These are phyloP conservation scores for Macquaria australasica DNA, from an alignment of 2,113 vertebrate genomes.

Conservation along the genomic window DNA sequence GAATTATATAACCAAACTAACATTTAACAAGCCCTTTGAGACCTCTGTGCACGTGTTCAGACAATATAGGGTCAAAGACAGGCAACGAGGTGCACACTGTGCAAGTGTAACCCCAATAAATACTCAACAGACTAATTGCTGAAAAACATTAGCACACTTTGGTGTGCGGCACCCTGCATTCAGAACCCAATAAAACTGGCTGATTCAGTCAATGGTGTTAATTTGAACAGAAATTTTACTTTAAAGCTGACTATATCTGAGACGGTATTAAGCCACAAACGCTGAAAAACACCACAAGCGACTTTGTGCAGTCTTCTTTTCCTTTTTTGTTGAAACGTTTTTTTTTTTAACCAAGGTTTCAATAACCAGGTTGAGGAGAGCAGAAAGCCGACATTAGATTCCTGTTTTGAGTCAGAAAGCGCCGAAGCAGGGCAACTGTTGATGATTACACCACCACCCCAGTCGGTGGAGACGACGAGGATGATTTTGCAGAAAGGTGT, in stretches of 20 bases:
- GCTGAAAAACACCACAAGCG: slow-evolving; percentile 27
- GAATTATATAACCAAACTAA: background rate
- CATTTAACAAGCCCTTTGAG: background rate
- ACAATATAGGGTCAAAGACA: background rate
- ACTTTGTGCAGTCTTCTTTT: slow-evolving; percentile 9
- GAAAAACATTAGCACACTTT: slow-evolving; percentile 39
- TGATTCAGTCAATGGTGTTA: slow-evolving; percentile 19
- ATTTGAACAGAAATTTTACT: slow-evolving; percentile 42
- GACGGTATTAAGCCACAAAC: slow-evolving; percentile 43
- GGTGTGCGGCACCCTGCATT: background rate
- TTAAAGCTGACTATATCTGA: slow-evolving; percentile 32
- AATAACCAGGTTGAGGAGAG: slow-evolving; percentile 39
- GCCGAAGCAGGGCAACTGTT: slow-evolving; percentile 50
- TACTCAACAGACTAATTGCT: slow-evolving; percentile 36
- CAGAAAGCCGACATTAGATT: slow-evolving; percentile 42
- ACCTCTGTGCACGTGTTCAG: background rate
- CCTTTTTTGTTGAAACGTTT: slow-evolving; percentile 16
- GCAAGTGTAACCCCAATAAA: background rate
- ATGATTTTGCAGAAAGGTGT: slow-evolving; percentile 51
- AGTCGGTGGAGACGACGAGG: slow-evolving; percentile 52
- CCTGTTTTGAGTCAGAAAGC: slow-evolving; percentile 75
- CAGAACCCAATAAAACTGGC: background rate
- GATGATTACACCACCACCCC: slow-evolving; percentile 48
- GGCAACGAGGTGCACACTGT: background rate
- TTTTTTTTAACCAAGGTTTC: slow-evolving; percentile 45